Base-by-base conservation (phyloP, 1,140 invertebrate genomes). In the Penaeus vannamei region DNA sequence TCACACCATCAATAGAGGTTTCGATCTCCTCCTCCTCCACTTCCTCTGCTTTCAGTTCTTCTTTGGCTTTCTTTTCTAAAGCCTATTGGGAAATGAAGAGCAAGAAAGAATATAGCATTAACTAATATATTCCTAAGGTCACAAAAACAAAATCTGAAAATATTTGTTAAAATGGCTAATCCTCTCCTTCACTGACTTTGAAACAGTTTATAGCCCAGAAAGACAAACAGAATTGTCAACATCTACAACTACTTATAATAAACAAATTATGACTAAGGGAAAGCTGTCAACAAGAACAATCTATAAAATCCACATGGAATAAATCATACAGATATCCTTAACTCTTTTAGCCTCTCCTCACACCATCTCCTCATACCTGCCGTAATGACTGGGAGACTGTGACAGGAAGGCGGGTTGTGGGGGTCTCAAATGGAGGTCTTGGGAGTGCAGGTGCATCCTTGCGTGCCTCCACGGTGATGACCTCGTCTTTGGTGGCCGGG, bases 301-400 rank as follows among this genome's bases (percentile, higher is more conserved):
- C 36, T 7, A 4, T 7, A 42, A 42, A 42, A 42, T 42, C 36
- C 36, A 42, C 4, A 42, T 2, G 36, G 3, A 42, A 42, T 42
- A 2, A 4, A 42, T 2, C 36, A 4, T 7, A 5, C 36, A 42
- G 1, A 5, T 5, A 2, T 7, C 8, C 36, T 7, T 42, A 42
- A 42, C 36, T 7, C 36, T 4, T 42, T 5, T 4, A 5, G 36
- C 36, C 36, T 42, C 36, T 7, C 36, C 36, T 42, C 36, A 42
- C 36, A 2, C 36, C 36, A 42, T 1, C 59, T 23, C 14, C 20
- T 19, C 61, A 87, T 60, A 93, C 92, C 86, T 93, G 91, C 91
- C 92, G 93, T 19, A 94, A 90, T 26, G 92, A 92, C 17, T 93
- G 87, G n/a, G 92, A 92, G 7, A 93, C 91, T 23, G 92, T 93